Evolutionary conservation across 2,888 invertebrate species (phyloP).

Genomic region (Nezara viridula): DNA sequence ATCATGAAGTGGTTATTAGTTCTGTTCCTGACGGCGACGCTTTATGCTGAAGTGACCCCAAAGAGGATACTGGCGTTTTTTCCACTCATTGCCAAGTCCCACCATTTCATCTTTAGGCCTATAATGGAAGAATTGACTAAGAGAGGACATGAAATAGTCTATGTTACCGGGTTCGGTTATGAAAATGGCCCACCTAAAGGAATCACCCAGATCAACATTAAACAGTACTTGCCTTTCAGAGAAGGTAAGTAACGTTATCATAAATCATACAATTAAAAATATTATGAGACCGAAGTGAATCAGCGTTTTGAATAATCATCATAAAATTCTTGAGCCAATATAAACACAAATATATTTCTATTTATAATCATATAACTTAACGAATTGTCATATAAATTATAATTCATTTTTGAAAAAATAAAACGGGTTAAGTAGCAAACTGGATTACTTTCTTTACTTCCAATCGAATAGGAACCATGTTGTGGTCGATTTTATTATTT

Average conservation of each 20-base stretch:
- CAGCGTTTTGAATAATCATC: too few species aligned
- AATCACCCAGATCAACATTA: background rate
- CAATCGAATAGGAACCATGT: too few species aligned
- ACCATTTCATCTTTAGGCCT: slow-evolving; percentile 64
- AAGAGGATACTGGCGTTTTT: slow-evolving; percentile 63
- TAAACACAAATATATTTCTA: too few species aligned
- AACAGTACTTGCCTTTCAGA: background rate
- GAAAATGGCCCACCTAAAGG: background rate
- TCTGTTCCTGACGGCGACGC: background rate
- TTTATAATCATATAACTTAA: too few species aligned
- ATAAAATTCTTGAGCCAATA: too few species aligned
- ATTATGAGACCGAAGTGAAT: too few species aligned
- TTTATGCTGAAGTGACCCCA: background rate
- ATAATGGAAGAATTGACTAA: slow-evolving; percentile 64
- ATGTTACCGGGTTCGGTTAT: slow-evolving; percentile 45
- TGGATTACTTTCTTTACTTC: too few species aligned
- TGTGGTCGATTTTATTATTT: too few species aligned
- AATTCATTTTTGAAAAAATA: too few species aligned
- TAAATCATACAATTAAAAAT: background rate
- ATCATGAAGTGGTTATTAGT: background rate
- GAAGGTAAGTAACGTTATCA: background rate
- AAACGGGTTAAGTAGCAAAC: too few species aligned
- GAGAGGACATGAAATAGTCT: slow-evolving; percentile 65
- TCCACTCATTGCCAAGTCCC: slow-evolving; percentile 65
- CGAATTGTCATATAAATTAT: too few species aligned